Percentiles rank a stretch among this genome's conserved stretches.
Evolutionary conservation across 2,797 vertebrate genomes (phyloP).

Genomic region (Urophycis tenuis): DNA sequence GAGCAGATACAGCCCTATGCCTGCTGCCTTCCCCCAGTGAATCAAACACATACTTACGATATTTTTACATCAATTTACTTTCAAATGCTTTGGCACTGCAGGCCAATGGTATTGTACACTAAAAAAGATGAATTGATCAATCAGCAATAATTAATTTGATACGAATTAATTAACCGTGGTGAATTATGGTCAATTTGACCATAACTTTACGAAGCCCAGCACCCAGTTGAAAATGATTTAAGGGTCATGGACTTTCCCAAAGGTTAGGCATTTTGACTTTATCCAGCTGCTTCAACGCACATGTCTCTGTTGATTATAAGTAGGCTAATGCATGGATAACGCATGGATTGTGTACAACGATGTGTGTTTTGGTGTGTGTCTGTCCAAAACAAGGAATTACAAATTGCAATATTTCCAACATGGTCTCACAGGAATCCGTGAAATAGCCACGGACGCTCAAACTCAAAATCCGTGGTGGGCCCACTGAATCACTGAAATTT

Average conservation of each 20-base stretch:
- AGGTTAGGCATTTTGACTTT: neutral
- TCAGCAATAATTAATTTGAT: neutral
- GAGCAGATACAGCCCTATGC: conserved; percentile 46
- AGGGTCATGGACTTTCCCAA: neutral
- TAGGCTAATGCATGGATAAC: neutral
- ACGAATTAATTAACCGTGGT: neutral
- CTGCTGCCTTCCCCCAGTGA: conserved; percentile 41
- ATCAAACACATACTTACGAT: conserved; percentile 28
- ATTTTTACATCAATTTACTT: neutral
- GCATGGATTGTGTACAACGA: neutral
- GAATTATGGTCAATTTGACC: neutral
- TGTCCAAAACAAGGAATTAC: neutral
- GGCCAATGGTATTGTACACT: neutral
- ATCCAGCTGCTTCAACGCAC: neutral
- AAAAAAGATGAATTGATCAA: neutral
- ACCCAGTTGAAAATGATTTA: neutral
- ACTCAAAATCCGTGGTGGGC: too few relatives aligned
- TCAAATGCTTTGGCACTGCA: neutral
- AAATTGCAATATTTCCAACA: neutral
- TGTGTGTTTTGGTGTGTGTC: neutral
- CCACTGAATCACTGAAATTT: too few relatives aligned
- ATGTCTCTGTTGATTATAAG: neutral
- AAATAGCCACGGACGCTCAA: too few relatives aligned
- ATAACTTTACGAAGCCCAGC: neutral
- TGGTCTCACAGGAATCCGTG: too few relatives aligned